A percentile compares a stretch with the other conserved stretches of the same genome.
Conservation (phyloP, 2,888 invertebrate genomes). For the Cataglyphis livida region DNA sequence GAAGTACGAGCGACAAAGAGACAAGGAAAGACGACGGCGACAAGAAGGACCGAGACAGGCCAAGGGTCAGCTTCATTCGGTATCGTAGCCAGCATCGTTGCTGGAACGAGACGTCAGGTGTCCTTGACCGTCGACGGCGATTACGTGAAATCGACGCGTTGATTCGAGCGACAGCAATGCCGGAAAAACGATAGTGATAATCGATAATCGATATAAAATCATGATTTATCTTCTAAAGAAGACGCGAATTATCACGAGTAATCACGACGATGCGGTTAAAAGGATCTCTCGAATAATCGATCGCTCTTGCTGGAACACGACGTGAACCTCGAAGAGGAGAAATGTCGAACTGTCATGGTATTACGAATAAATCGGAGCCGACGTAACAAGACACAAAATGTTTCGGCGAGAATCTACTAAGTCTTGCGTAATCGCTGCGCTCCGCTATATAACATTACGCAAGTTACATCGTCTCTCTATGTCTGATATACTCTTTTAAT, state of each 20-base stretch:
- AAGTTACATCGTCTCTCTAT: not conserved
- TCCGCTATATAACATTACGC: constrained; percentile 6
- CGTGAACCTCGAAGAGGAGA: not conserved
- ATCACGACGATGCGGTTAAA: constrained; percentile 21
- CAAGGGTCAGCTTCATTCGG: constrained; percentile 62
- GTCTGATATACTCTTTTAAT: not conserved
- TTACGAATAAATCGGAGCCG: constrained; percentile 20
- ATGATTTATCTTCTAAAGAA: constrained; percentile 38
- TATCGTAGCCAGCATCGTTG: constrained; percentile 38
- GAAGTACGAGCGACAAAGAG: constrained; percentile 8
- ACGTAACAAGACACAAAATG: constrained; percentile 1
- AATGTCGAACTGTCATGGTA: constrained; percentile 15
- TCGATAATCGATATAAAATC: constrained; percentile 68
- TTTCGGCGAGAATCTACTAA: constrained; percentile 10
- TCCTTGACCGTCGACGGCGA: constrained; percentile 68
- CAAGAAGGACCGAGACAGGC: constrained; percentile 56
- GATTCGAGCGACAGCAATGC: not conserved
- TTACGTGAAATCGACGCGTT: constrained; percentile 60
- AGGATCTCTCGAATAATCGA: not conserved
- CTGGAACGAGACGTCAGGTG: constrained; percentile 65
- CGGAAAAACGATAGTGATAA: constrained; percentile 56
- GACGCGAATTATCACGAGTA: not conserved
- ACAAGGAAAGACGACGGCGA: not conserved
- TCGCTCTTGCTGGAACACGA: constrained; percentile 2
- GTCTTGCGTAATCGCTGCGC: constrained; percentile 1